Evolutionary conservation across 1,140 invertebrate species (phyloP).

Genomic region (Conopomorpha cramerella): DNA sequence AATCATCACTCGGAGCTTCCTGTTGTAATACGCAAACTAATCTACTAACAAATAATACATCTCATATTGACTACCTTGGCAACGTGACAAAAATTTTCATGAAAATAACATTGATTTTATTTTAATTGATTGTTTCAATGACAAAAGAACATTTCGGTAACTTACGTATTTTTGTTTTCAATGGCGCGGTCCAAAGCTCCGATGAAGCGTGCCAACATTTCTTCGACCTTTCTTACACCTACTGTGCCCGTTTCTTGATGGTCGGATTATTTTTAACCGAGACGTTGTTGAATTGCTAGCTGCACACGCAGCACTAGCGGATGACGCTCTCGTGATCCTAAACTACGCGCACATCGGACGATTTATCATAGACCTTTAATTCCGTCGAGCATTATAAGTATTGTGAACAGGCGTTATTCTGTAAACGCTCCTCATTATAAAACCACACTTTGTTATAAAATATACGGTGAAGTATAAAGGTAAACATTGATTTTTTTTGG

Average conservation of each 20-base stretch:
- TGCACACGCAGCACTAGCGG: no score
- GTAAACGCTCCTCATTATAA: slow-evolving; percentile 52
- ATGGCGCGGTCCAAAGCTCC: no score
- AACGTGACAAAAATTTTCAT: slow-evolving; percentile 4
- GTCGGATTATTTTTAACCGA: no score
- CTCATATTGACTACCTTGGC: no score
- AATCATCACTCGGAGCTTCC: no score
- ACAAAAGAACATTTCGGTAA: slow-evolving; percentile 8
- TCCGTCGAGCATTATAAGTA: slow-evolving; percentile 27
- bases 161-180: slow-evolving; percentile 17
- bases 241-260: no score
- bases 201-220: slow-evolving; percentile 44
- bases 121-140: slow-evolving; percentile 14
- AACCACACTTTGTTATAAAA: slow-evolving; percentile 55
- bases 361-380: no score
- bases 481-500: slow-evolving; percentile 54
- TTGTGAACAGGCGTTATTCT: slow-evolving; percentile 56
- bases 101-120: no score
- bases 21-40: no score
- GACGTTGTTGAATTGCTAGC: no score
- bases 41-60: no score
- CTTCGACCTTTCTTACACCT: slow-evolving; percentile 40
- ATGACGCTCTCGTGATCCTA: slow-evolving; percentile 17
- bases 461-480: slow-evolving; percentile 56
- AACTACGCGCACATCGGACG: no score